Conservation (phyloP, 2,113 vertebrate genomes). For the Isichthys henryi region DNA sequence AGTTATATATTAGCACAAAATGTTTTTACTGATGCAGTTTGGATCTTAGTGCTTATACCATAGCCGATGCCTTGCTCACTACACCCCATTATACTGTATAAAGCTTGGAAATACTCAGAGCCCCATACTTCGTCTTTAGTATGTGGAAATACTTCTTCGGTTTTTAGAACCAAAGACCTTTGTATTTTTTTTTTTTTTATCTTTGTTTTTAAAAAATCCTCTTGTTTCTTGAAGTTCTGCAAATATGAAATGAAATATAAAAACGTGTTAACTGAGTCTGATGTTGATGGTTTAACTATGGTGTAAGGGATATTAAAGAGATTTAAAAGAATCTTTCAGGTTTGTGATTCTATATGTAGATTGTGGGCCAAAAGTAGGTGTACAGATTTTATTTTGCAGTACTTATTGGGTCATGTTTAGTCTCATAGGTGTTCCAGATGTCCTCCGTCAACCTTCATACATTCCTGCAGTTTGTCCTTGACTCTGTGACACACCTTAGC, state of each 20-base stretch:
- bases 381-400: background rate
- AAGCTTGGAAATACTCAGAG: background rate
- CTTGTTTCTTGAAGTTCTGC: background rate
- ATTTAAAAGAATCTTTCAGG: no score
- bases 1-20: background rate
- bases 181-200: no score
- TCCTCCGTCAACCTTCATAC: background rate
- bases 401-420: background rate
- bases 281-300: background rate
- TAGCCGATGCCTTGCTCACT: background rate
- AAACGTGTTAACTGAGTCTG: background rate
- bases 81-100: background rate
- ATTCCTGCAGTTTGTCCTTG: background rate
- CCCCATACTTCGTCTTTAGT: background rate
- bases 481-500: background rate
- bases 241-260: background rate
- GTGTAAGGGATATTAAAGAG: no score
- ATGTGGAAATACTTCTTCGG: background rate
- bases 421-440: background rate
- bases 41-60: background rate
- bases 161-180: background rate
- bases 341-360: no score
- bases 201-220: background rate
- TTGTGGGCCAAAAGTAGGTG: background rate
- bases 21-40: background rate